These are phyloP conservation scores for Aphelenchoides avenae DNA, from an alignment of 1,140 invertebrate species.

Conservation along the genomic window DNA sequence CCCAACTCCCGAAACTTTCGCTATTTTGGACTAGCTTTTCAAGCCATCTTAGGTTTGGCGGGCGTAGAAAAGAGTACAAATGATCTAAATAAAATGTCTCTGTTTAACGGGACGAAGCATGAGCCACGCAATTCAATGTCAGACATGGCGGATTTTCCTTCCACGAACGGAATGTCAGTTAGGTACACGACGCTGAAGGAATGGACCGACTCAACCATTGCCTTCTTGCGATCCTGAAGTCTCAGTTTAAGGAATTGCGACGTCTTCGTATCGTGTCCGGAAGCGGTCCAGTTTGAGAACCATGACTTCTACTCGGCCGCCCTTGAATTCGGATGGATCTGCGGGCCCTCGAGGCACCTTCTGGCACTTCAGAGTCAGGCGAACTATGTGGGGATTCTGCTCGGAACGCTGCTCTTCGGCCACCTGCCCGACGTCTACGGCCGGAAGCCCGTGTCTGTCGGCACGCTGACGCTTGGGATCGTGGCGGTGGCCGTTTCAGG, in stretches of 20 bases:
- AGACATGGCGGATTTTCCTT: too few species aligned
- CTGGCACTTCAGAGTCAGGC: conserved; percentile 35
- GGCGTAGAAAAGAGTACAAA: too few species aligned
- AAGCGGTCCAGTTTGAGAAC: conserved; percentile 32
- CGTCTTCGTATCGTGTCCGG: background rate
- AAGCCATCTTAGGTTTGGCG: too few species aligned
- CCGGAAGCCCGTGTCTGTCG: background rate
- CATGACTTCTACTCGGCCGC: conserved; percentile 43
- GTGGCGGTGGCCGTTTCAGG: background rate
- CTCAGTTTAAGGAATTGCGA: background rate
- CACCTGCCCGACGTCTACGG: conserved; percentile 5
- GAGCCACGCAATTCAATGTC: too few species aligned
- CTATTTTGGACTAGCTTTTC: too few species aligned
- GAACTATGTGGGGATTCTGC: conserved; percentile 19
- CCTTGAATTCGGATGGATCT: conserved; percentile 46
- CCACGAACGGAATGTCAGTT: too few species aligned
- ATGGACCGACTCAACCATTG: too few species aligned
- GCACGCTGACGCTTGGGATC: background rate
- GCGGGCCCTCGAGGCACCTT: conserved; percentile 33
- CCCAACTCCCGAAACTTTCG: too few species aligned
- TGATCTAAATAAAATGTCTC: too few species aligned
- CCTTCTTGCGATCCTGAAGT: too few species aligned
- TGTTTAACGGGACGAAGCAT: too few species aligned
- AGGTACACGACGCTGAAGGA: too few species aligned
- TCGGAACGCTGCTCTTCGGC: conserved; percentile 4